These are phyloP conservation scores for Sepiola atlantica DNA, from an alignment of 2,888 invertebrate species.

Conservation along the genomic window DNA sequence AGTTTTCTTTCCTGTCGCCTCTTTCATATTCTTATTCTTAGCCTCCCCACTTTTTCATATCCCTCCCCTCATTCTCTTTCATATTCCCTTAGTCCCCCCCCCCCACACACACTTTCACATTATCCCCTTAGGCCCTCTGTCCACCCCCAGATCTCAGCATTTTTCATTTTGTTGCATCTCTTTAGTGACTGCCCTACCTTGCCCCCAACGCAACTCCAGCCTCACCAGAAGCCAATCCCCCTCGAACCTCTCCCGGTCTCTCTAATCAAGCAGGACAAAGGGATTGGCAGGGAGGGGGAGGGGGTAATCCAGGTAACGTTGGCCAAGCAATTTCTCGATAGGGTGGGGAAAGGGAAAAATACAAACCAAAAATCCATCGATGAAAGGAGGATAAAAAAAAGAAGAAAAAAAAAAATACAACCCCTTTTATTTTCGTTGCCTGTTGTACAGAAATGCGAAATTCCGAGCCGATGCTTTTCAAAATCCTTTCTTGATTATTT, in stretches of 20 bases:
- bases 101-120: too few relatives aligned
- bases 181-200: background rate
- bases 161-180: background rate
- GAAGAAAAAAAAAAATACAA: background rate
- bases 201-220: background rate
- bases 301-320: too few relatives aligned
- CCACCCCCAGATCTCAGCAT: background rate
- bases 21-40: background rate
- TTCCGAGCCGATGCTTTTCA: constrained; percentile 32
- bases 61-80: background rate
- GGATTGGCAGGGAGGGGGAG: background rate
- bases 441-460: background rate
- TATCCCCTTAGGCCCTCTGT: background rate
- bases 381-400: background rate
- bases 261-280: background rate
- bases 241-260: background rate
- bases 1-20: background rate
- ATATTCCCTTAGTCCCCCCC: background rate
- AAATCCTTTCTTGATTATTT: background rate
- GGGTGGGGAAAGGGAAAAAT: background rate
- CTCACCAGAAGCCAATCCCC: background rate
- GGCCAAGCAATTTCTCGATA: background rate
- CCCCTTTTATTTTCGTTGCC: background rate
- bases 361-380: background rate
- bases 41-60: background rate